Evolutionary conservation across 2,797 vertebrate species (phyloP).

Genomic region (Merluccius polli): DNA sequence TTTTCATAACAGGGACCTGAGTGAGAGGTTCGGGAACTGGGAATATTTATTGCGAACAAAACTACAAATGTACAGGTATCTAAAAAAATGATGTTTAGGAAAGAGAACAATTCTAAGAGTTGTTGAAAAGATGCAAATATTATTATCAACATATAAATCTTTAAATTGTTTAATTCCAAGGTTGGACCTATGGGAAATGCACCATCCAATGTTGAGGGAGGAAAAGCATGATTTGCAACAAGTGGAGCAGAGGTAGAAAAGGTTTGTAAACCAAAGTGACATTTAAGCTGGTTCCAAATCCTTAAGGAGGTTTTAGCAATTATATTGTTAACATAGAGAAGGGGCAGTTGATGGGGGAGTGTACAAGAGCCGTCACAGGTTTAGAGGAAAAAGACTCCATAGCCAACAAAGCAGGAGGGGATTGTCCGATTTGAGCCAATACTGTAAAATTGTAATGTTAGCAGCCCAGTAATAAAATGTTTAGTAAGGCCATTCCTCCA

Average conservation of each 20-base stretch:
- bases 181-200: slow-evolving; percentile 3
- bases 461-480: too few species aligned
- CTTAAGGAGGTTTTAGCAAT: too few species aligned
- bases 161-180: slow-evolving; percentile 11
- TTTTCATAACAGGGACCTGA: too few species aligned
- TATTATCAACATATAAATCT: not conserved
- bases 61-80: slow-evolving; percentile 4
- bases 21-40: not conserved
- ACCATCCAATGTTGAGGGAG: slow-evolving; percentile 1
- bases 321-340: too few species aligned
- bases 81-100: not conserved
- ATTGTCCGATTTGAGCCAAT: not conserved
- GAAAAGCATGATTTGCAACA: too few species aligned
- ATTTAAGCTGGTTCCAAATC: too few species aligned
- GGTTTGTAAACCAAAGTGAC: not conserved
- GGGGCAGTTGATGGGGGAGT: not conserved
- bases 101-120: not conserved
- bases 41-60: slow-evolving; percentile 1
- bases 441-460: too few species aligned
- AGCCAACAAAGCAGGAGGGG: too few species aligned
- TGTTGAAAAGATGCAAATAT: not conserved
- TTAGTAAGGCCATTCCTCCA: too few species aligned
- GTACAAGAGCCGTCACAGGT: too few species aligned
- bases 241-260: too few species aligned
- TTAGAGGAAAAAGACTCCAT: too few species aligned